These are phyloP conservation scores for Lamellibrachia columna DNA, from an alignment of 2,888 invertebrate species.

Conservation along the genomic window DNA sequence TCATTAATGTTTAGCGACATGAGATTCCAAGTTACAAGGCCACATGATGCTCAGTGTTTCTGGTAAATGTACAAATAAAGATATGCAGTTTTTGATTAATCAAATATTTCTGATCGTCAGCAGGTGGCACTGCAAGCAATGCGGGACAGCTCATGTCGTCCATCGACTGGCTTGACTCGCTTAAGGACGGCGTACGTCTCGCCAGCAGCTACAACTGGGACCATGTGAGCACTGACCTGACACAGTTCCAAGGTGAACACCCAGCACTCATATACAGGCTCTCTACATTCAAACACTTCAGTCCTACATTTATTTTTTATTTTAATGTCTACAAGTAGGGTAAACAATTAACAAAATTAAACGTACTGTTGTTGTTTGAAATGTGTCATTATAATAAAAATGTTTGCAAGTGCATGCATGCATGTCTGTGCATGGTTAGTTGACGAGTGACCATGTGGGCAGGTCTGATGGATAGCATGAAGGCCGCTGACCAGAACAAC, in stretches of 20 bases:
- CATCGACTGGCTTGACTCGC: conserved; percentile 48
- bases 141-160: conserved; percentile 22
- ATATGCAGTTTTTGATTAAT: not conserved
- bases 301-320: not conserved
- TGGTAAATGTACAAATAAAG: not conserved
- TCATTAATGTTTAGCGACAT: too few species aligned
- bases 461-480: conserved; percentile 64
- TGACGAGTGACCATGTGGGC: not conserved
- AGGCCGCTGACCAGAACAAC: conserved; percentile 56
- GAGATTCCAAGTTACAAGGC: too few species aligned
- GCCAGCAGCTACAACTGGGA: conserved; percentile 59
- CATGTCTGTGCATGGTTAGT: not conserved
- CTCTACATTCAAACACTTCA: not conserved
- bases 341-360: too few species aligned
- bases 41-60: not conserved
- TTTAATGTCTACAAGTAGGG: too few species aligned
- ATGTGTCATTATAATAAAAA: too few species aligned
- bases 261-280: not conserved
- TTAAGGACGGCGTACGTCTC: conserved; percentile 62
- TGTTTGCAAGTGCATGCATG: not conserved
- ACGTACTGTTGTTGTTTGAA: too few species aligned
- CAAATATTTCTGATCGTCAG: not conserved
- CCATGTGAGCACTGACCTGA: conserved; percentile 55
- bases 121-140: not conserved
- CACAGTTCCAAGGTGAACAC: conserved; percentile 61